These are phyloP conservation scores for Cirrhinus mrigala DNA, from an alignment of 2,797 vertebrate species.

Conservation along the genomic window DNA sequence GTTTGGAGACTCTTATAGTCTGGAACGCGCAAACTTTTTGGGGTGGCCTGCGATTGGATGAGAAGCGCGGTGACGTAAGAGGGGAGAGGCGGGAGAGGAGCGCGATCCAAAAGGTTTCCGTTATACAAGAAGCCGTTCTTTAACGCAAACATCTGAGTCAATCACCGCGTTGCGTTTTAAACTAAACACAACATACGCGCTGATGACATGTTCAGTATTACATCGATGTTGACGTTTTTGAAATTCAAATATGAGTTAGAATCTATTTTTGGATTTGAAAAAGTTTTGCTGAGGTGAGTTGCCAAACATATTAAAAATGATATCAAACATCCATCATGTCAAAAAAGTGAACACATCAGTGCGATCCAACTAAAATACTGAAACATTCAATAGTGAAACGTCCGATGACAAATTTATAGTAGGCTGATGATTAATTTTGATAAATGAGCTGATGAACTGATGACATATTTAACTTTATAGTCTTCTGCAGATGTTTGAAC, in stretches of 20 bases:
- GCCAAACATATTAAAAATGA: background rate
- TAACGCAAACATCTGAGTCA: slow-evolving; percentile 5
- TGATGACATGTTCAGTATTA: too few relatives aligned
- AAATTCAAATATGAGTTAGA: background rate
- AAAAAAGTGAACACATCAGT: background rate
- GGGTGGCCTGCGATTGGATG: slow-evolving; percentile 88
- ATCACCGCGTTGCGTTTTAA: background rate
- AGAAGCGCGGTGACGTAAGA: slow-evolving; percentile 75
- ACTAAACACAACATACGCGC: slow-evolving; percentile 6
- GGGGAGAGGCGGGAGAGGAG: slow-evolving; percentile 64
- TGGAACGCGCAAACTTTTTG: slow-evolving; percentile 88
- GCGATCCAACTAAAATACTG: background rate
- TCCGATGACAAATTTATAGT: background rate
- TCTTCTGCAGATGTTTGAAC: background rate
- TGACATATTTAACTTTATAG: background rate
- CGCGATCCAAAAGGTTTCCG: slow-evolving; percentile 64
- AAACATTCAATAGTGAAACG: slow-evolving; percentile 3
- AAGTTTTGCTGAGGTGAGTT: background rate
- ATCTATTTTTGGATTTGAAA: slow-evolving; percentile 2
- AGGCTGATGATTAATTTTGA: background rate
- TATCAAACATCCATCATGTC: background rate
- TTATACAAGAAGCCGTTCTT: slow-evolving; percentile 62
- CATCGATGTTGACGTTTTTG: background rate
- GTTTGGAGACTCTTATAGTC: slow-evolving; percentile 90
- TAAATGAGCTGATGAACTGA: background rate